Evolutionary conservation across 2,113 vertebrate genomes (phyloP).

Genomic region (Dicrurus megarhynchus): DNA sequence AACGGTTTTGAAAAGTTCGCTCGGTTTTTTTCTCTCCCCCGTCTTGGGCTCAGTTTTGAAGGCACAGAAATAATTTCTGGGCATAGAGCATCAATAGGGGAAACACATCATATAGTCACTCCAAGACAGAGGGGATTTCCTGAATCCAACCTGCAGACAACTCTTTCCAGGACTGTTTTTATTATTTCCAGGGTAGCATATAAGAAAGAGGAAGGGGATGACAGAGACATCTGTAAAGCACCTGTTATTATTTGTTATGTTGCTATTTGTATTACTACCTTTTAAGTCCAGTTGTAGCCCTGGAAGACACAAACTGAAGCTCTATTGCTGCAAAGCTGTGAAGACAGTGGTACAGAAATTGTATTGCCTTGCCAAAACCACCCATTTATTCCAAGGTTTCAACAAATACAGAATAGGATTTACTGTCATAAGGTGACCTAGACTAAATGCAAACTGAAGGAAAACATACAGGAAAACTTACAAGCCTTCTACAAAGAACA

Average conservation of each 20-base stretch:
- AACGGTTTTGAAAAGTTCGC: no score
- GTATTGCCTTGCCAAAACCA: neutral
- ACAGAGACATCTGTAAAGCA: neutral
- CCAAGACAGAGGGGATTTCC: neutral
- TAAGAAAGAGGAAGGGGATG: neutral
- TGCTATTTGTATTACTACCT: neutral
- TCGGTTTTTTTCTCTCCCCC: no score
- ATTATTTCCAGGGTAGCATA: neutral
- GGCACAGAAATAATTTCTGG: no score
- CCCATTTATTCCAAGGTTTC: neutral
- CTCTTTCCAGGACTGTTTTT: neutral
- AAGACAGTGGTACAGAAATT: neutral
- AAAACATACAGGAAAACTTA: neutral
- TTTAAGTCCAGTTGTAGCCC: neutral
- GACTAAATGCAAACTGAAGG: neutral
- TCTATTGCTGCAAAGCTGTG: neutral
- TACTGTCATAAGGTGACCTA: neutral
- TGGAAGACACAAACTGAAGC: neutral
- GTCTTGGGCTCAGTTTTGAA: no score
- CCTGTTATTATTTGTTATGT: neutral
- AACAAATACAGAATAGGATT: neutral
- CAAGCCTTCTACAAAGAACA: neutral
- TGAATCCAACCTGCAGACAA: neutral
- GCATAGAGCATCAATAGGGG: no score
- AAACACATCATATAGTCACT: no score